Evolutionary conservation across 2,888 invertebrate species (phyloP).

Genomic region (Dromius quadrimaculatus): DNA sequence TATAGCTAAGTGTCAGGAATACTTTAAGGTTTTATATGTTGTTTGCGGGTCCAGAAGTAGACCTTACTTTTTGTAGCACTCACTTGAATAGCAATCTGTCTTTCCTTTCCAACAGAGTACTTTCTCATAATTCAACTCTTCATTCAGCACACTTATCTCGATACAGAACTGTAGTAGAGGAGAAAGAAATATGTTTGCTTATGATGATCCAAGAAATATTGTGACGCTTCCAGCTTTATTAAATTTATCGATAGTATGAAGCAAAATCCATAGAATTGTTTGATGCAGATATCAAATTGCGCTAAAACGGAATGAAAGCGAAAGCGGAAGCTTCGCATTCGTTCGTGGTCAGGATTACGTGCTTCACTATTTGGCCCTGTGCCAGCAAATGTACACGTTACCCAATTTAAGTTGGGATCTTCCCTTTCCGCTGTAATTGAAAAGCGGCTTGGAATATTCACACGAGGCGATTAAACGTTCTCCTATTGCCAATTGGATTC

Average conservation of each 20-base stretch:
- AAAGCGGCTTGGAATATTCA: slow-evolving; percentile 37
- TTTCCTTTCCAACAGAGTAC: no score
- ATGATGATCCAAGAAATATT: slow-evolving; percentile 8
- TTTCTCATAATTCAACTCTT: no score
- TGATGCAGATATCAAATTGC: slow-evolving; percentile 38
- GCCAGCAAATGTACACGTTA: slow-evolving; percentile 38
- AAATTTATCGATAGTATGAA: slow-evolving; percentile 25
- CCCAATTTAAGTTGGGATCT: slow-evolving; percentile 33
- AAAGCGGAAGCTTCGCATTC: neutral
- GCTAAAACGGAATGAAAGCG: slow-evolving; percentile 37
- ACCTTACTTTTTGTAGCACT: slow-evolving; percentile 7
- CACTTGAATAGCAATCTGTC: neutral
- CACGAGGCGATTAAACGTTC: slow-evolving; percentile 14
- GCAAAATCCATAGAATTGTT: slow-evolving; percentile 37
- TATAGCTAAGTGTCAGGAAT: slow-evolving; percentile 32
- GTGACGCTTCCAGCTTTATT: slow-evolving; percentile 15
- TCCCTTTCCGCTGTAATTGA: slow-evolving; percentile 40
- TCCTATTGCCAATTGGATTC: slow-evolving; percentile 32
- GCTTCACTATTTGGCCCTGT: slow-evolving; percentile 26
- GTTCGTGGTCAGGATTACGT: slow-evolving; percentile 39
- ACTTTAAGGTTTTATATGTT: slow-evolving; percentile 38
- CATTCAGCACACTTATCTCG: no score
- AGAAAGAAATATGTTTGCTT: neutral
- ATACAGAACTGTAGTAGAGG: no score
- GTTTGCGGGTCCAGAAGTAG: neutral